phyloP scores from a whole-genome alignment of 2,888 invertebrate species.

The Ypsolopha scabrella region DNA sequence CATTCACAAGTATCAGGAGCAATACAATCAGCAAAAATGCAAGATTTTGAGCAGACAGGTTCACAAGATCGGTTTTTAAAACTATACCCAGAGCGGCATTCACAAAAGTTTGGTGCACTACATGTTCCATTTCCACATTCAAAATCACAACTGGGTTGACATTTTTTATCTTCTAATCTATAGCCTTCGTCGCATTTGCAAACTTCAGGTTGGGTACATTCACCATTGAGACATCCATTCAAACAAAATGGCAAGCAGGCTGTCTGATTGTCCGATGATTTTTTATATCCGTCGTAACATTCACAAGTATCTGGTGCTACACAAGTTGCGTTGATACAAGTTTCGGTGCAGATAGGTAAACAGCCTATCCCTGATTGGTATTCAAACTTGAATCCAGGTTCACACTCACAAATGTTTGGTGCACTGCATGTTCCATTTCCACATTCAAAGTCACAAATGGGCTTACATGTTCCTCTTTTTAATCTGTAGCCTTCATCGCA shows the following conservation, averaged over 20 bases:
- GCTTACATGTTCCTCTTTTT: slow-evolving; percentile 7
- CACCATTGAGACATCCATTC: not conserved
- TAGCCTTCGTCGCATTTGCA: not conserved
- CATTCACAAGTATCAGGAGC: slow-evolving; percentile 70
- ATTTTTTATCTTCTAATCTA: slow-evolving; percentile 17
- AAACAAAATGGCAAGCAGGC: not conserved
- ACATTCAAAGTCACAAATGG: slow-evolving; percentile 5
- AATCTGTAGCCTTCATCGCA: slow-evolving; percentile 4
- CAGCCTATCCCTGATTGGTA: slow-evolving; percentile 11
- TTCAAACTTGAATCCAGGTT: slow-evolving; percentile 6
- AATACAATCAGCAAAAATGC: slow-evolving; percentile 67
- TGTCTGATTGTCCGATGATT: too few species aligned
- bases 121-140: slow-evolving; percentile 44
- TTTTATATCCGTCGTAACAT: slow-evolving; percentile 14
- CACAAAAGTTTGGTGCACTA: slow-evolving; percentile 19
- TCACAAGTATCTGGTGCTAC: slow-evolving; percentile 28
- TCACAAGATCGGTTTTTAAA: slow-evolving; percentile 3
- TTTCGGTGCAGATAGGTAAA: slow-evolving; percentile 16
- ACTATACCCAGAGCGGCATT: slow-evolving; percentile 17
- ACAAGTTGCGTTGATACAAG: slow-evolving; percentile 34
- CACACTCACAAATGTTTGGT: slow-evolving; percentile 6
- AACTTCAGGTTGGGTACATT: not conserved
- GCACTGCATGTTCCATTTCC: not conserved
- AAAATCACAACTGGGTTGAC: slow-evolving; percentile 25
- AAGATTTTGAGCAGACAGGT: slow-evolving; percentile 12